Percentiles rank a stretch among this genome's conserved stretches.
These are phyloP conservation scores for Micropoecilia bifurca DNA, from an alignment of 2,797 vertebrate genomes.

Conservation along the genomic window DNA sequence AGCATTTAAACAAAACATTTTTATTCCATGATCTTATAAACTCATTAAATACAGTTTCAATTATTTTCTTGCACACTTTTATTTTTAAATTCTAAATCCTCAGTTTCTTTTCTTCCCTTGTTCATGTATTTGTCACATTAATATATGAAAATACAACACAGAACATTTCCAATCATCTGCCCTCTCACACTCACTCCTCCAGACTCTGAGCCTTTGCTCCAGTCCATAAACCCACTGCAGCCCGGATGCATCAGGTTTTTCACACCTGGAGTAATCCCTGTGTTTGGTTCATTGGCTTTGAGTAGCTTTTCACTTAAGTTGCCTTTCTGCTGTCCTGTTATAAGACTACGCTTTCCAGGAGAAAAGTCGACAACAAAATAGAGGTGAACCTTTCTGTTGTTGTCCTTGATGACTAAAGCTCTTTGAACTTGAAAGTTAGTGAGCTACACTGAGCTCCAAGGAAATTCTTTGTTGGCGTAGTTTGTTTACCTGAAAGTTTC, in stretches of 20 bases:
- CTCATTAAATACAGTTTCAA: not conserved
- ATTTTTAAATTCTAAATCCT: not conserved
- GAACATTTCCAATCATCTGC: not conserved
- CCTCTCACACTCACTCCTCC: not conserved
- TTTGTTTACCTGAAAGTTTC: slow-evolving; percentile 10
- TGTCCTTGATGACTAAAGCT: slow-evolving; percentile 11
- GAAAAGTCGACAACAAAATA: slow-evolving; percentile 8
- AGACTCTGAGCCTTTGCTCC: not conserved
- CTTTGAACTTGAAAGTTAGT: slow-evolving; percentile 11
- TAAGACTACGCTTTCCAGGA: slow-evolving; percentile 2
- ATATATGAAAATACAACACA: not conserved
- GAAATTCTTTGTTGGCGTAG: slow-evolving; percentile 4
- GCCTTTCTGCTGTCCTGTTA: slow-evolving; percentile 14
- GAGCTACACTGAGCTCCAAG: slow-evolving; percentile 1
- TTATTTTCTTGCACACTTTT: not conserved
- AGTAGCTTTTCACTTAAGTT: slow-evolving; percentile 7
- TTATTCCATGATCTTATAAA: not conserved
- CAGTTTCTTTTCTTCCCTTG: not conserved
- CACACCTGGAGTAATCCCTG: slow-evolving; percentile 5
- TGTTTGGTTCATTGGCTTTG: slow-evolving; percentile 9
- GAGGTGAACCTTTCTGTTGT: slow-evolving; percentile 13
- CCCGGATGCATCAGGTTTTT: not conserved
- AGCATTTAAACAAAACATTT: not conserved
- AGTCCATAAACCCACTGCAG: not conserved
- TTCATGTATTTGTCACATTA: not conserved